These are phyloP conservation scores for Petrocephalus schoutedeni DNA, from an alignment of 2,797 vertebrate genomes.

Conservation along the genomic window DNA sequence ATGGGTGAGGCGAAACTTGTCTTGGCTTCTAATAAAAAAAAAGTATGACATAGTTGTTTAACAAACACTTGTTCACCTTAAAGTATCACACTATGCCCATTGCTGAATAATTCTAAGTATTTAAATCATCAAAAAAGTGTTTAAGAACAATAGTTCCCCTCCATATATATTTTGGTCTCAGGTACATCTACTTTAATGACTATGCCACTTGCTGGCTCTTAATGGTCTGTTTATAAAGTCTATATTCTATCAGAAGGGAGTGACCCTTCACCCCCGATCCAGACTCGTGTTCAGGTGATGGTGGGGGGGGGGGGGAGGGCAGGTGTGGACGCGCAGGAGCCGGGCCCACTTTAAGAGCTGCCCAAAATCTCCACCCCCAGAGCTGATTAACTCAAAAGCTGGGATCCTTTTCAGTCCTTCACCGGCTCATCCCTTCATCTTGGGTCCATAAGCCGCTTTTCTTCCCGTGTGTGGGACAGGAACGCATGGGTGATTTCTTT, in stretches of 20 bases:
- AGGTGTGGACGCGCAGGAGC: not conserved
- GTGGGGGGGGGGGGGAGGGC: not conserved
- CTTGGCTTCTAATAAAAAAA: not conserved
- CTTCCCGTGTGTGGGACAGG: not conserved
- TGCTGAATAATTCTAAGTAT: not conserved
- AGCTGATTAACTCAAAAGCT: conserved; percentile 16
- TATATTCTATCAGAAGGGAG: not conserved
- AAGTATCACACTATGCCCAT: not conserved
- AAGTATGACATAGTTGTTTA: not conserved
- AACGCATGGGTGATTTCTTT: not conserved
- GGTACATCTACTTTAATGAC: not conserved
- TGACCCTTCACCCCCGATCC: not conserved
- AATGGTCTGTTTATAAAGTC: not conserved
- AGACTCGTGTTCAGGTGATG: not conserved
- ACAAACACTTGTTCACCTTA: not conserved
- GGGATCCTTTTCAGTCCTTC: conserved; percentile 3
- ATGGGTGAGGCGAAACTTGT: not conserved
- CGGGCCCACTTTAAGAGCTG: not conserved
- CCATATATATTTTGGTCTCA: not conserved
- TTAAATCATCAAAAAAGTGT: not conserved
- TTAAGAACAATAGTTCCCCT: not conserved
- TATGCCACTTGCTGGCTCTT: not conserved
- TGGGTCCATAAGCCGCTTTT: conserved; percentile 8
- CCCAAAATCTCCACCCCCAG: not conserved
- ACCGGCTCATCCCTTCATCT: conserved; percentile 11